Evolutionary conservation across 2,113 vertebrate genomes (phyloP).

Genomic region (Ammodytes dubius): DNA sequence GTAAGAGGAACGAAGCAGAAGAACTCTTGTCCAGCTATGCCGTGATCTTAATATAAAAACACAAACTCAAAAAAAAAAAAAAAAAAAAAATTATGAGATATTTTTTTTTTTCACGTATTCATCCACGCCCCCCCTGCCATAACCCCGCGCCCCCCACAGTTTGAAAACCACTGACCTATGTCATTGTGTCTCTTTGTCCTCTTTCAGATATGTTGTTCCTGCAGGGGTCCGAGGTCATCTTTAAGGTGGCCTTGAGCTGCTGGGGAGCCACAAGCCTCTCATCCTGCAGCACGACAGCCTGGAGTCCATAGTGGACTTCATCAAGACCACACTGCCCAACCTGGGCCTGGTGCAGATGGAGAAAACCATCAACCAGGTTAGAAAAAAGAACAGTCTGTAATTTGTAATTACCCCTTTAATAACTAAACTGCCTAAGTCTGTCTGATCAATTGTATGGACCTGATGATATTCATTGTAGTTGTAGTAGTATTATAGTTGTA

Average conservation of each 20-base stretch:
- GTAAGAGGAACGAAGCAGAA: no score
- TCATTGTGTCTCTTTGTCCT: constrained; percentile 6
- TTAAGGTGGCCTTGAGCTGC: constrained; percentile 95
- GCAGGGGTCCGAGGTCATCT: constrained; percentile 94
- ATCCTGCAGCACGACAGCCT: constrained; percentile 95
- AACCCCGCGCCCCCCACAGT: no score
- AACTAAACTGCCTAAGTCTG: background rate
- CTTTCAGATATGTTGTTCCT: constrained; percentile 93
- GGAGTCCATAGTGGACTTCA: constrained; percentile 96
- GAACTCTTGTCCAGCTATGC: no score
- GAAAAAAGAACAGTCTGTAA: background rate
- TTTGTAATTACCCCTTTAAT: background rate
- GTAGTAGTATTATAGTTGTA: background rate
- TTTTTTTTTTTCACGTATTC: no score
- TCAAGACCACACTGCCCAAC: constrained; percentile 95
- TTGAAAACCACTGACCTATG: no score
- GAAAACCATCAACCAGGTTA: constrained; percentile 96
- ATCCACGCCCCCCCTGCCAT: no score
- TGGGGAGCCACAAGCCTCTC: constrained; percentile 95
- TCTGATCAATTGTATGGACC: background rate
- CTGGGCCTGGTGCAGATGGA: constrained; percentile 97
- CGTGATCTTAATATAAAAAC: no score
- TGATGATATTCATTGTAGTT: background rate
- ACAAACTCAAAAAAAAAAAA: no score
- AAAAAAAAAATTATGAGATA: no score